Conservation (phyloP, 2,797 vertebrate species). For the Gymnoscopelus microlampas region DNA sequence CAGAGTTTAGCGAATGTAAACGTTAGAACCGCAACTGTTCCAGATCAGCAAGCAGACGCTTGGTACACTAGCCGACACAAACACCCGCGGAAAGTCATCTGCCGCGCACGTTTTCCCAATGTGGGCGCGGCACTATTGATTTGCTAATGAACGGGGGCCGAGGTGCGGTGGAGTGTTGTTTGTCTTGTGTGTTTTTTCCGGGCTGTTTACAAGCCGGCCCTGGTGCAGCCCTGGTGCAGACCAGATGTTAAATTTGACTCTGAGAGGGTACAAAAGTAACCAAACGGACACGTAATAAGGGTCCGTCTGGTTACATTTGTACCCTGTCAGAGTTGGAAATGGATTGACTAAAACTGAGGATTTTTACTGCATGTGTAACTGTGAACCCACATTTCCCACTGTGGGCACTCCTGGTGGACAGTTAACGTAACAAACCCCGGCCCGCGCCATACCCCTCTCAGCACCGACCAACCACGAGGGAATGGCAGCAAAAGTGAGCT, state of each 20-base stretch:
- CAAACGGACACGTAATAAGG: no score
- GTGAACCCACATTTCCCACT: constrained; percentile 66
- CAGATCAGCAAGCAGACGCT: constrained; percentile 57
- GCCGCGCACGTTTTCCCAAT: constrained; percentile 57
- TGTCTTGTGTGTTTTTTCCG: constrained; percentile 68
- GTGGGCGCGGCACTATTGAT: constrained; percentile 60
- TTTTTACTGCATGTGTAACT: background rate
- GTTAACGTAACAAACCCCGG: constrained; percentile 62
- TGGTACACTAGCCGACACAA: no score
- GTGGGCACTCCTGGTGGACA: constrained; percentile 70
- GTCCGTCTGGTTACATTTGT: no score
- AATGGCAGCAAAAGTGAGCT: constrained; percentile 59
- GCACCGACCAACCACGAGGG: constrained; percentile 55
- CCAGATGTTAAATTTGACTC: constrained; percentile 54
- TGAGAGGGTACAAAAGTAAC: no score
- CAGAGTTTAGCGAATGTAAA: constrained; percentile 45
- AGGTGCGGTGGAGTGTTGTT: constrained; percentile 72
- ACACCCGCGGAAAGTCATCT: constrained; percentile 59
- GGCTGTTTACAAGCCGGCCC: constrained; percentile 69
- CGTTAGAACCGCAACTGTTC: constrained; percentile 68
- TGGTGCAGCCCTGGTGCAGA: constrained; percentile 67
- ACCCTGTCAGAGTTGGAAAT: no score
- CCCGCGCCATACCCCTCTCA: constrained; percentile 56
- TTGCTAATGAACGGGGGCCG: constrained; percentile 69
- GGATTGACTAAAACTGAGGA: no score